Evolutionary conservation across 2,113 vertebrate genomes (phyloP).

Genomic region (Macaca fascicularis): T2T-MFA8v1.1 NC_088384.1:65149001-65149500

Average conservation of each 20-base stretch:
- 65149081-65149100: not conserved
- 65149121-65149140: not conserved
- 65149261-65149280: not conserved
- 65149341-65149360: not conserved
- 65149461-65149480: not conserved
- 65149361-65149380: no score
- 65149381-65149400: not conserved
- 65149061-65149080: not conserved
- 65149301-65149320: not conserved
- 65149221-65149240: not conserved
- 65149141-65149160: not conserved
- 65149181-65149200: not conserved
- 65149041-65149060: not conserved
- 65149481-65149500: not conserved
- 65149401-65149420: not conserved
- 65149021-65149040: not conserved
- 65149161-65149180: slow-evolving; percentile 49
- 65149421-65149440: not conserved
- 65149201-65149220: slow-evolving; percentile 37
- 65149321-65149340: not conserved
- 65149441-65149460: not conserved
- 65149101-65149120: not conserved
- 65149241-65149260: not conserved
- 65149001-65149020: not conserved
- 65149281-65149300: not conserved